Evolutionary conservation across 2,797 vertebrate genomes (phyloP).

Genomic region (Schizopygopsis pylzovi): DNA sequence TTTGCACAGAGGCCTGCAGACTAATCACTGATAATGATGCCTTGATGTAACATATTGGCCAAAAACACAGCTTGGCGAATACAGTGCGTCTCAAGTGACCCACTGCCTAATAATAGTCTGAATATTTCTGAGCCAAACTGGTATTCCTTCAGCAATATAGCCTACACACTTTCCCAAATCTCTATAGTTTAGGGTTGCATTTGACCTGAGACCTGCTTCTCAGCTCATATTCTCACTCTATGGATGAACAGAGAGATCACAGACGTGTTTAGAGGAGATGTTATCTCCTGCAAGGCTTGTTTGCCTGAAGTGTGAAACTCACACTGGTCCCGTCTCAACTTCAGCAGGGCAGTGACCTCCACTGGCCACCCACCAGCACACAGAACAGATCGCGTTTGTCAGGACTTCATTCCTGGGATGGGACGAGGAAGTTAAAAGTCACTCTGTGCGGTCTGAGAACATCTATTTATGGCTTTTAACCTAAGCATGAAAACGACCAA

Average conservation of each 20-base stretch:
- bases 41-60: constrained; percentile 56
- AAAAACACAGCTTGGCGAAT: not conserved
- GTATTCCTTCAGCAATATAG: not conserved
- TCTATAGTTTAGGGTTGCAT: constrained; percentile 11
- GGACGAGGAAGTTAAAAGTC: constrained; percentile 28
- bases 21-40: constrained; percentile 66
- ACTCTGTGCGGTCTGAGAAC: constrained; percentile 37
- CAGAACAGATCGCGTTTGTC: constrained; percentile 37
- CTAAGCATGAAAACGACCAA: constrained; percentile 37
- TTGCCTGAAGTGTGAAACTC: constrained; percentile 52
- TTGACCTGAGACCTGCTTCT: constrained; percentile 1
- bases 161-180: constrained; percentile 1
- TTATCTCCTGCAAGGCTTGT: constrained; percentile 30
- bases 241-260: constrained; percentile 34
- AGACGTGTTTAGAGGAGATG: constrained; percentile 36
- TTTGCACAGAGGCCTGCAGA: constrained; percentile 49
- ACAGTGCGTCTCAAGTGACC: not conserved
- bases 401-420: constrained; percentile 14
- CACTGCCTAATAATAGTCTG: not conserved
- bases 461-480: constrained; percentile 40
- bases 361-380: constrained; percentile 44
- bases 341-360: constrained; percentile 49
- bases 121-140: not conserved
- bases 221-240: not conserved
- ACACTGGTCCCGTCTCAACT: constrained; percentile 31